Conservation (phyloP, 2,888 invertebrate genomes). For the Hyles lineata region DNA sequence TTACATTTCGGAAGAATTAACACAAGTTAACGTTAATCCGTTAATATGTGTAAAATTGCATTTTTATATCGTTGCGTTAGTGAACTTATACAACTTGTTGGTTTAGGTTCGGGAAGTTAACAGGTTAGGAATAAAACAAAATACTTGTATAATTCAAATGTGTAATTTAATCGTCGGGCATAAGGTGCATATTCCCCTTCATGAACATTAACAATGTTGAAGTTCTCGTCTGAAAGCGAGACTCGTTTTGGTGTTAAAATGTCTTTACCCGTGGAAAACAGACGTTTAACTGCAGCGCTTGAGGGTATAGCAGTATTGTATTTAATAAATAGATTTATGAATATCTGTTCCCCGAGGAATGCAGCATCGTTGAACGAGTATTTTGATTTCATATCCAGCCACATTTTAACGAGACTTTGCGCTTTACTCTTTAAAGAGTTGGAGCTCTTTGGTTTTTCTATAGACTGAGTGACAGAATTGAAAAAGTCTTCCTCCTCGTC, state of each 20-base stretch:
- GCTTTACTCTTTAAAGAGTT: slow-evolving; percentile 41
- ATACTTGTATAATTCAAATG: slow-evolving; percentile 37
- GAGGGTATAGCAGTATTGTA: slow-evolving; percentile 34
- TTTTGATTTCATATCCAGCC: slow-evolving; percentile 41
- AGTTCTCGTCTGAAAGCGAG: slow-evolving; percentile 49
- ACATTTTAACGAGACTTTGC: slow-evolving; percentile 44
- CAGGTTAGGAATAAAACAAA: slow-evolving; percentile 35
- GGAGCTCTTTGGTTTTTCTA: slow-evolving; percentile 42
- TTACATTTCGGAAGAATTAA: no score
- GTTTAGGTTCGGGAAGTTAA: no score
- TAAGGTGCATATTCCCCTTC: slow-evolving; percentile 47
- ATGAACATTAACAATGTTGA: slow-evolving; percentile 49
- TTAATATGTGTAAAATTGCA: no score
- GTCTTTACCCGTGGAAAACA: slow-evolving; percentile 44
- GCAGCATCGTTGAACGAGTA: slow-evolving; percentile 47
- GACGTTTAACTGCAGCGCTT: slow-evolving; percentile 40
- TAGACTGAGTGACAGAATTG: slow-evolving; percentile 42
- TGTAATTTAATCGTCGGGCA: slow-evolving; percentile 36
- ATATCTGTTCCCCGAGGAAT: slow-evolving; percentile 43
- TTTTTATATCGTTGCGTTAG: no score
- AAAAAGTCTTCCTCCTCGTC: slow-evolving; percentile 39
- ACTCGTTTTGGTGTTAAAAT: slow-evolving; percentile 43
- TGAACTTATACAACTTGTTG: no score
- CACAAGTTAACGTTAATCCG: no score
- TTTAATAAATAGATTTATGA: slow-evolving; percentile 37